A percentile compares a stretch with the other conserved stretches of the same genome.
Conservation (phyloP, 2,888 invertebrate genomes). For the Hybos culiciformis region DNA sequence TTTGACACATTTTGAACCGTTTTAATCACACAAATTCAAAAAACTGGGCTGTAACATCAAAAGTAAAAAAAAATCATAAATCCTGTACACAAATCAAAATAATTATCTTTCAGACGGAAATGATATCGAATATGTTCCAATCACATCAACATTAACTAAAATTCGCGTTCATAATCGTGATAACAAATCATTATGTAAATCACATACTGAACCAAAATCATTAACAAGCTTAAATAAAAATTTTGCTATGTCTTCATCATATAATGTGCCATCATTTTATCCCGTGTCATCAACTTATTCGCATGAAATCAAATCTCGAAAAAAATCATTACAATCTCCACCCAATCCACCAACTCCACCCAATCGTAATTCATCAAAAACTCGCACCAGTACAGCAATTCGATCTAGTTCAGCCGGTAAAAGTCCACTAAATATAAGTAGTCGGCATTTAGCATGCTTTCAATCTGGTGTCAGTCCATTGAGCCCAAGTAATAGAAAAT, state of each 20-base stretch:
- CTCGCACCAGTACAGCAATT: conserved; percentile 48
- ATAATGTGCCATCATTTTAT: conserved; percentile 45
- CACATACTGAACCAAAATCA: background rate
- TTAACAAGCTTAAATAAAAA: too few species aligned
- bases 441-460: conserved; percentile 31
- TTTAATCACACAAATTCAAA: too few species aligned
- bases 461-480: conserved; percentile 27
- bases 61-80: too few species aligned
- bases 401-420: conserved; percentile 39
- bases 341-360: conserved; percentile 70
- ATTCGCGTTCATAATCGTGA: conserved; percentile 54
- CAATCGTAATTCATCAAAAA: conserved; percentile 56
- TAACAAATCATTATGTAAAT: too few species aligned
- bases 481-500: conserved; percentile 32
- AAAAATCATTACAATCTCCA: too few species aligned
- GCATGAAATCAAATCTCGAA: conserved; percentile 23
- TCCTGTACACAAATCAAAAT: too few species aligned
- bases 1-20: too few species aligned
- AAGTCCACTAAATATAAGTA: conserved; percentile 19
- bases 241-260: background rate
- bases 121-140: conserved; percentile 69
- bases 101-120: conserved; percentile 48
- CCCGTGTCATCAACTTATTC: conserved; percentile 10
- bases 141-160: conserved; percentile 65
- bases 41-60: too few species aligned